These are phyloP conservation scores for Oncorhynchus mykiss DNA, from an alignment of 2,113 vertebrate species.

Conservation along the genomic window DNA sequence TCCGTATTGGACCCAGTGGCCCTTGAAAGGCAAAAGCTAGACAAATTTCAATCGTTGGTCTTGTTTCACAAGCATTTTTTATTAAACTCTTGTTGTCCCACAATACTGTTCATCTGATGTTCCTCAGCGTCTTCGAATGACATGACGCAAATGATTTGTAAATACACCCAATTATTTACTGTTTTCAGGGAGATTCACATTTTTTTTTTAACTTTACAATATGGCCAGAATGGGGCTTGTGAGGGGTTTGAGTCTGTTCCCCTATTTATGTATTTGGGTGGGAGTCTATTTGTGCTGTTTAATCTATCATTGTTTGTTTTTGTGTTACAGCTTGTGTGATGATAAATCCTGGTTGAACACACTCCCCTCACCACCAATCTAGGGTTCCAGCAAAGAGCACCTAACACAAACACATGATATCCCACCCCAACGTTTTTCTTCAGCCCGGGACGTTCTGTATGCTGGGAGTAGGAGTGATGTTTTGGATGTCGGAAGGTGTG, in stretches of 20 bases:
- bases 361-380: not conserved
- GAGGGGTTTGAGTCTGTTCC: too few relatives aligned
- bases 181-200: not conserved
- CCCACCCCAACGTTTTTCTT: conserved; percentile 44
- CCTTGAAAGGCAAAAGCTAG: not conserved
- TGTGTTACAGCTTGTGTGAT: too few relatives aligned
- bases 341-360: not conserved
- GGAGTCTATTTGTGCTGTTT: not conserved
- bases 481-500: conserved; percentile 26
- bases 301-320: too few relatives aligned
- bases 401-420: not conserved
- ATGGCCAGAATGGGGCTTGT: not conserved
- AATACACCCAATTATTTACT: not conserved
- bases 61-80: not conserved
- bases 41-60: not conserved
- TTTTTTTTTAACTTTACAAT: not conserved
- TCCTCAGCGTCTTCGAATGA: too few relatives aligned
- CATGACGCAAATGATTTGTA: not conserved
- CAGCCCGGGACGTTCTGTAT: not conserved
- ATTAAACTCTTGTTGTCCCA: not conserved
- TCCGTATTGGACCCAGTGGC: not conserved
- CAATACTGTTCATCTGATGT: not conserved
- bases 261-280: too few relatives aligned
- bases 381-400: too few relatives aligned
- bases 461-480: conserved; percentile 19